phyloP scores from a whole-genome alignment of 2,797 vertebrate genomes.

The Brotula barbata region DNA sequence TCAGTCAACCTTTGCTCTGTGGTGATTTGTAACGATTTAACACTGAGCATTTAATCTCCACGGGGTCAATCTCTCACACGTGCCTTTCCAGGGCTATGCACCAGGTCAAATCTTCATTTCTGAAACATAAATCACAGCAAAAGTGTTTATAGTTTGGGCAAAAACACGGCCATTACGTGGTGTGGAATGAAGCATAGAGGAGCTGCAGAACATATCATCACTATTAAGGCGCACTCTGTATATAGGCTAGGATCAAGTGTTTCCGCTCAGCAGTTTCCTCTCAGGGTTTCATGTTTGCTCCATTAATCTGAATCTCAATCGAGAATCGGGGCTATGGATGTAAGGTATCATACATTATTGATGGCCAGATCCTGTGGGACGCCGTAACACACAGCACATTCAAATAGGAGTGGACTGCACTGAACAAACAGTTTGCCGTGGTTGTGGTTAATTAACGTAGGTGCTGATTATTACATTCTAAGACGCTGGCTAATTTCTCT shows the following conservation, averaged over 20 bases:
- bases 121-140: not conserved
- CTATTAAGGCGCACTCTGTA: conserved; percentile 23
- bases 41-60: not conserved
- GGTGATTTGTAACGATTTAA: not conserved
- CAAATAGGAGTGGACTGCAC: not conserved
- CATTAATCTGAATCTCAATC: conserved; percentile 58
- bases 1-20: too few relatives aligned
- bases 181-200: not conserved
- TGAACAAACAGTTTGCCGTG: not conserved
- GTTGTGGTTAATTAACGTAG: not conserved
- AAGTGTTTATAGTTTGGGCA: not conserved
- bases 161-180: not conserved
- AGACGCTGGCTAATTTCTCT: conserved; percentile 3
- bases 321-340: conserved; percentile 25
- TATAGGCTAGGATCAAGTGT: conserved; percentile 49
- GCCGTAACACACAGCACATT: conserved; percentile 14
- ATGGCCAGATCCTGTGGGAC: conserved; percentile 36
- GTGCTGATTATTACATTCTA: not conserved
- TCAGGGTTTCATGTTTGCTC: conserved; percentile 45
- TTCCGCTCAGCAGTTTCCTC: conserved; percentile 55
- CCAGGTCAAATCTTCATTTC: not conserved
- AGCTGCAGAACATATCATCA: conserved; percentile 13
- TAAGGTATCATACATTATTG: conserved; percentile 57
- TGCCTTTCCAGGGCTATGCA: not conserved
- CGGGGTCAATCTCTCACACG: not conserved